Percentiles rank a stretch among this genome's conserved stretches.
phyloP scores from a whole-genome alignment of 2,797 vertebrate species.

The Hydrocynus forskahlii region DNA sequence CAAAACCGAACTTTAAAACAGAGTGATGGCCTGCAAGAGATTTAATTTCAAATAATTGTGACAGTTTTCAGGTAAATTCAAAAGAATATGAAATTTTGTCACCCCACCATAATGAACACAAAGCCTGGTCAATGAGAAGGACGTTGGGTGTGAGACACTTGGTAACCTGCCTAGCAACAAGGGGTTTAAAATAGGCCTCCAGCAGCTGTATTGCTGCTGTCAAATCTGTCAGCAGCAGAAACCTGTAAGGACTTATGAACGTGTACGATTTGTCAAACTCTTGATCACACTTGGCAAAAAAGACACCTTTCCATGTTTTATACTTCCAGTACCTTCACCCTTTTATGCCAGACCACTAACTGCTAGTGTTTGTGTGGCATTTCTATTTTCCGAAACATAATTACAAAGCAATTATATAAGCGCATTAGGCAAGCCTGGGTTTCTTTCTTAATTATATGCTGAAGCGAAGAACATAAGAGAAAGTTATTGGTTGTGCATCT shows the following conservation, averaged over 20 bases:
- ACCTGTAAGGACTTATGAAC: slow-evolving; percentile 29
- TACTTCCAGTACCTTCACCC: neutral
- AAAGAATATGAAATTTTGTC: slow-evolving; percentile 29
- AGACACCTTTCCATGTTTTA: neutral
- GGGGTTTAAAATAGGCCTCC: slow-evolving; percentile 55
- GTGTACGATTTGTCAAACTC: slow-evolving; percentile 1
- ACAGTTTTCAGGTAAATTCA: too few species aligned
- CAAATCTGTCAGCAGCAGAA: slow-evolving; percentile 28
- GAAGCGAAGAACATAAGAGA: slow-evolving; percentile 20
- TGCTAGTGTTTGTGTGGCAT: slow-evolving; percentile 11
- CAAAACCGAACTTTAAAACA: neutral
- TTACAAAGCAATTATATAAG: slow-evolving; percentile 41
- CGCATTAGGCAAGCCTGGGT: slow-evolving; percentile 24
- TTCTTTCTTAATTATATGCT: slow-evolving; percentile 49
- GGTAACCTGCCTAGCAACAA: slow-evolving; percentile 59
- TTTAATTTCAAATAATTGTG: too few species aligned
- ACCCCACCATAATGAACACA: slow-evolving; percentile 6
- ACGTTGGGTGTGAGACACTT: slow-evolving; percentile 33
- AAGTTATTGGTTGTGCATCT: neutral
- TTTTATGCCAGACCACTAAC: too few species aligned
- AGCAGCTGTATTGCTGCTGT: slow-evolving; percentile 23
- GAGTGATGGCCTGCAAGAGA: too few species aligned
- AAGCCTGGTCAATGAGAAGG: slow-evolving; percentile 10
- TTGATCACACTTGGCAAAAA: neutral
- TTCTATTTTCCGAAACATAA: slow-evolving; percentile 46